Percentiles rank a stretch among this genome's conserved stretches.
These are phyloP conservation scores for Dufourea novaeangliae DNA, from an alignment of 1,140 invertebrate genomes.

Conservation along the genomic window DNA sequence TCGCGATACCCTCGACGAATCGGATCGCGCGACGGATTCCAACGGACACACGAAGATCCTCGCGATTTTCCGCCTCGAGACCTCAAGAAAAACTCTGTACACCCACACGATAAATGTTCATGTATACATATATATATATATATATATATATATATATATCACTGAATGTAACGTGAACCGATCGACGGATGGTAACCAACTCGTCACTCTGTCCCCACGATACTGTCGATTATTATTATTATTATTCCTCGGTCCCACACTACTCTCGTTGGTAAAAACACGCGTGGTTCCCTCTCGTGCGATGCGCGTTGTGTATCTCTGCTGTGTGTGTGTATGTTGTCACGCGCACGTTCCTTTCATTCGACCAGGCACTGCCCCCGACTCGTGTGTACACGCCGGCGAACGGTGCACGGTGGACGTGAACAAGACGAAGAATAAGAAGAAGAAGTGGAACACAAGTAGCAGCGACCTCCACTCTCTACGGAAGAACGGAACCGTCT, in stretches of 20 bases:
- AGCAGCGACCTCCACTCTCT: constrained; percentile 68
- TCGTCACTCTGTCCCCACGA: background rate
- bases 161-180: too few relatives aligned
- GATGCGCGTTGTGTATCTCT: background rate
- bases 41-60: constrained; percentile 24
- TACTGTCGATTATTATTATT: background rate
- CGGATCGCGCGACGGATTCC: constrained; percentile 51
- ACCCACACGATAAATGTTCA: too few relatives aligned
- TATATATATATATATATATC: too few relatives aligned
- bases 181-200: too few relatives aligned
- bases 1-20: constrained; percentile 56
- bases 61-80: background rate
- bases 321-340: background rate
- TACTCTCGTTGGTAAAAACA: too few relatives aligned
- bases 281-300: too few relatives aligned
- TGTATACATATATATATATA: too few relatives aligned
- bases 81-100: background rate
- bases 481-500: constrained; percentile 72
- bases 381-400: background rate
- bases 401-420: background rate
- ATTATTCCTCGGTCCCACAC: too few relatives aligned
- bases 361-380: background rate
- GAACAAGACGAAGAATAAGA: constrained; percentile 11
- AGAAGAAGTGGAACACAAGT: constrained; percentile 20
- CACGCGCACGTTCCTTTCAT: constrained; percentile 9